Percentiles rank a stretch among this genome's conserved stretches.
Evolutionary conservation across 2,113 vertebrate species (phyloP).

Genomic region (Apteryx owenii): DNA sequence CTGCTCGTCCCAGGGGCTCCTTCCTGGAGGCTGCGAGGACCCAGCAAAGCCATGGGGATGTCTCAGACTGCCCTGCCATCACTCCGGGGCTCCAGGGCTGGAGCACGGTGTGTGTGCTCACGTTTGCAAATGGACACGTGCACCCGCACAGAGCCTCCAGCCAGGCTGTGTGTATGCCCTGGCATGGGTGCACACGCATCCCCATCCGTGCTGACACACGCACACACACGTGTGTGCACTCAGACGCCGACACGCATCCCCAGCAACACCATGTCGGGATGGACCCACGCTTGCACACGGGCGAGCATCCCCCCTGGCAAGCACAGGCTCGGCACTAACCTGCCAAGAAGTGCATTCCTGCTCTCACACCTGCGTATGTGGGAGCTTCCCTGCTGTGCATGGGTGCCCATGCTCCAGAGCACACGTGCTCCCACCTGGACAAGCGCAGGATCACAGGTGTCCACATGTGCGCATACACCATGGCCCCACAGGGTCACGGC

Average conservation of each 20-base stretch:
- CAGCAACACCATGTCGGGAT: too few relatives aligned
- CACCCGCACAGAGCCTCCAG: not conserved
- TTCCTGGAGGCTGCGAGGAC: not conserved
- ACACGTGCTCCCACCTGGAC: not conserved
- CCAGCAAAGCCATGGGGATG: accelerated
- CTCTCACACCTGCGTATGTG: too few relatives aligned
- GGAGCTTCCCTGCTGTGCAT: not conserved
- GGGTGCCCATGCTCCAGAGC: not conserved
- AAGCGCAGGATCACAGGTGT: not conserved
- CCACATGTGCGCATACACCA: not conserved
- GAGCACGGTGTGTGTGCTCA: accelerated
- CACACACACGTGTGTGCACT: accelerated
- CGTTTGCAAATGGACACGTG: not conserved
- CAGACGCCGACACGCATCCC: too few relatives aligned
- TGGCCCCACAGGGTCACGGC: not conserved
- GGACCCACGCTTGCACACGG: too few relatives aligned
- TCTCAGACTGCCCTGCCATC: accelerated
- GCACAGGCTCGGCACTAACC: too few relatives aligned
- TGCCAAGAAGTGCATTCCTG: too few relatives aligned
- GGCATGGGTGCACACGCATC: not conserved
- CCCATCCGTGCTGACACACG: accelerated
- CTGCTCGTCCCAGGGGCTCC: not conserved
- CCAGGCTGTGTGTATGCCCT: accelerated
- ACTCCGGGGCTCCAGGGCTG: not conserved
- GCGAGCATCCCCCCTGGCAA: too few relatives aligned